A percentile compares a stretch with the other conserved stretches of the same genome.
These are phyloP conservation scores for Carpatolechia fugitivella DNA, from an alignment of 2,888 invertebrate genomes.

Conservation along the genomic window DNA sequence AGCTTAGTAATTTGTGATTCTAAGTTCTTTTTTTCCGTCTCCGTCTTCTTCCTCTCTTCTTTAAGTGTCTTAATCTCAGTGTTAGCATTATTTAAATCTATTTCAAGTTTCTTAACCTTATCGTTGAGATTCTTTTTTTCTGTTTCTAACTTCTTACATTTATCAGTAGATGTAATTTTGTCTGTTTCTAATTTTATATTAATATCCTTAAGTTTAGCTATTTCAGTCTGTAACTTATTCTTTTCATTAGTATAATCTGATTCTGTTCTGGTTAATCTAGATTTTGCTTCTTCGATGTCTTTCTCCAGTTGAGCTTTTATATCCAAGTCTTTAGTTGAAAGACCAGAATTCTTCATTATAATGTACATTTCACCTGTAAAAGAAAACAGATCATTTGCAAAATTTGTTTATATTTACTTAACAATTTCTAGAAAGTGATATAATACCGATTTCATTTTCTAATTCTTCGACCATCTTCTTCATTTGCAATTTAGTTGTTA, in stretches of 20 bases:
- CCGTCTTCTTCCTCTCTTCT: conserved; percentile 77
- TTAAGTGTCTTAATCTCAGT: conserved; percentile 77
- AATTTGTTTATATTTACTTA: neutral
- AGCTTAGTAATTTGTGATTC: conserved; percentile 80
- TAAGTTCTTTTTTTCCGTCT: conserved; percentile 79
- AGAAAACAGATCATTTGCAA: neutral
- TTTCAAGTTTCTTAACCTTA: conserved; percentile 65
- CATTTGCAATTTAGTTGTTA: conserved; percentile 85
- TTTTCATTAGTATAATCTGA: conserved; percentile 77
- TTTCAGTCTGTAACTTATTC: conserved; percentile 69
- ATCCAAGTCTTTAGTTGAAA: conserved; percentile 70
- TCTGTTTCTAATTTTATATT: conserved; percentile 69
- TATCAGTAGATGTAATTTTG: conserved; percentile 54
- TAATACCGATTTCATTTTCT: conserved; percentile 89
- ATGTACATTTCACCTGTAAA: conserved; percentile 78
- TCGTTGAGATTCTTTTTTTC: conserved; percentile 56
- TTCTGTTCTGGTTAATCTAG: conserved; percentile 70
- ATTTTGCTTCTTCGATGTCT: conserved; percentile 75
- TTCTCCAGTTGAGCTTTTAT: conserved; percentile 69
- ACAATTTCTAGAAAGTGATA: neutral
- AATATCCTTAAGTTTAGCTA: conserved; percentile 72
- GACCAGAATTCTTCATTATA: conserved; percentile 80
- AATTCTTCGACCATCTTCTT: conserved; percentile 92
- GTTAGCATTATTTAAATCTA: conserved; percentile 57
- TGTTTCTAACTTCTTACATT: conserved; percentile 56